These are phyloP conservation scores for Somateria mollissima DNA, from an alignment of 2,797 vertebrate genomes.

Conservation along the genomic window DNA sequence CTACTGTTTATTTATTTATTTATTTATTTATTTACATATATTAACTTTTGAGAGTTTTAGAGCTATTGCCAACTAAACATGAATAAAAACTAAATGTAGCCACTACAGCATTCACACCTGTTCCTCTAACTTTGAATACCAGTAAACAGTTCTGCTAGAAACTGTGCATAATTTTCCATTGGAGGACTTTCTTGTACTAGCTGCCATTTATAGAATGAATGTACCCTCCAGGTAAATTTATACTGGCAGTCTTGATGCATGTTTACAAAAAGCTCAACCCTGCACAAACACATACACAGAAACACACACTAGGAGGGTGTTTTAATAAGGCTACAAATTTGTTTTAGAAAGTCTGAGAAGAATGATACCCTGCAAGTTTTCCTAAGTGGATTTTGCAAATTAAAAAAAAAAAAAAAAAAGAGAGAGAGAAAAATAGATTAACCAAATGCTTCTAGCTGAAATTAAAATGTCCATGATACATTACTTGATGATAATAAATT, in stretches of 20 bases:
- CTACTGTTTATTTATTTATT: background rate
- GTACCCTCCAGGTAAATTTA: constrained; percentile 52
- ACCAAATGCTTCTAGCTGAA: constrained; percentile 31
- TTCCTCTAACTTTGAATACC: background rate
- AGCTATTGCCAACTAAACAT: background rate
- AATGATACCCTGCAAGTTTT: constrained; percentile 35
- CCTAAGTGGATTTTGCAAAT: background rate
- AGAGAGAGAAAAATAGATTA: constrained; percentile 44
- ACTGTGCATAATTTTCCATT: constrained; percentile 13
- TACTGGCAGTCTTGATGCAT: background rate
- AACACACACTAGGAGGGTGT: background rate
- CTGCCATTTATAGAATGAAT: constrained; percentile 14
- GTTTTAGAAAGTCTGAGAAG: constrained; percentile 14
- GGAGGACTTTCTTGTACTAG: constrained; percentile 10
- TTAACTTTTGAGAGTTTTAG: background rate
- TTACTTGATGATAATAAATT: constrained; percentile 56
- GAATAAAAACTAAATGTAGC: background rate
- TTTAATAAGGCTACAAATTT: constrained; percentile 20
- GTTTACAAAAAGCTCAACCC: constrained; percentile 21
- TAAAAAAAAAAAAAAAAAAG: background rate
- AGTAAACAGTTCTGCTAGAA: background rate
- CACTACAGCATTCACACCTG: background rate
- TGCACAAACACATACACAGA: background rate
- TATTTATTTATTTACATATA: background rate
- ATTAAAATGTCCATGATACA: constrained; percentile 54